Base-by-base conservation (phyloP, 2,888 invertebrate species). In the Trichogramma evanescens region DNA sequence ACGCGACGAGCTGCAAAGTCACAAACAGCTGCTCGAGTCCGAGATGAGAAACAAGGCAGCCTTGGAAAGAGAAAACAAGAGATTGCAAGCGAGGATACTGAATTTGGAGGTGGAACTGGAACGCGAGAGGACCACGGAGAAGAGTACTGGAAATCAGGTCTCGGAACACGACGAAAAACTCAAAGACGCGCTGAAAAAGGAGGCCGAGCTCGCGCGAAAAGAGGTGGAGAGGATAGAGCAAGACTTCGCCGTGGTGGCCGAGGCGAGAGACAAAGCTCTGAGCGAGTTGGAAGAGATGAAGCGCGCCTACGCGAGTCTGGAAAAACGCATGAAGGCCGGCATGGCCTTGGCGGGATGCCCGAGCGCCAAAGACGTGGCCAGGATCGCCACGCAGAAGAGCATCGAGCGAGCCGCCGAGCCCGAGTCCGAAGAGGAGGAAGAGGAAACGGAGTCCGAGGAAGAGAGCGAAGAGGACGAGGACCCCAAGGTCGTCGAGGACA, bases 1-100 rank as follows among this genome's bases (percentile, higher is more conserved):
- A 13, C 84, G 93, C 68, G 94, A 94, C 73, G 94, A 94, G 75
- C 83, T 94, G 46, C 93, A 94, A 74, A 93, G 93, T 61, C 93
- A 93, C 6, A 94, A 94, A 78, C 93, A 94, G 80, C 86, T 94
- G 82, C 80, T 94, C 63, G 93, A 93, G 9, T 82, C 92, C 61
- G 94, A 94, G 79, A 80, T 93, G 68, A 83, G 89, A 71, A 91
- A 91, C 72, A 93, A 92, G 72, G 92, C 92, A 77, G 89, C 89
- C 1, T 84, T 91, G 71, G 89, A 89, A 69, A 78, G 91, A 71
- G 93, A 94, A 78, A 93, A 92, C 74, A 92, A 92, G 76, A 86
- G 91, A 70, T 82, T 93, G 54, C 63, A 87, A 74, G 86, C 89
- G 54, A 87, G 87, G 77, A 87, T 93, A 74, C 84, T 87, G 40